These are phyloP conservation scores for Lepidurus couesii DNA, from an alignment of 1,140 invertebrate genomes.

Conservation along the genomic window DNA sequence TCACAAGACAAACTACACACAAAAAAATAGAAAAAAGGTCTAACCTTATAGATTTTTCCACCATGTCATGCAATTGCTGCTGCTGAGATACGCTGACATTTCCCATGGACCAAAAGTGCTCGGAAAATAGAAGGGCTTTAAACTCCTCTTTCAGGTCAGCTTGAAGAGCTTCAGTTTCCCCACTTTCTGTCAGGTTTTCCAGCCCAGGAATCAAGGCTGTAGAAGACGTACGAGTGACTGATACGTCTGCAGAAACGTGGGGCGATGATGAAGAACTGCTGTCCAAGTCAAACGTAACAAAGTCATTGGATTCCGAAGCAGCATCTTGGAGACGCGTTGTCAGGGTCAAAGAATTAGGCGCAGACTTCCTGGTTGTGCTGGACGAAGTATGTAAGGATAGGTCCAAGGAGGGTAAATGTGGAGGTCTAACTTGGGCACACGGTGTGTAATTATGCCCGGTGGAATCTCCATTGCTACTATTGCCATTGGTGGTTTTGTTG, in stretches of 20 bases:
- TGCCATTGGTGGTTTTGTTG: slow-evolving; percentile 4
- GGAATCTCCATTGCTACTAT: slow-evolving; percentile 1
- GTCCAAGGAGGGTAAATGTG: slow-evolving; percentile 2
- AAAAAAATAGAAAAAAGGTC: too few relatives aligned
- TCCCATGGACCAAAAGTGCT: neutral
- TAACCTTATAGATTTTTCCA: neutral
- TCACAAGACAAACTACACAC: too few relatives aligned
- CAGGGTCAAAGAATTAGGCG: neutral
- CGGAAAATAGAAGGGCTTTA: neutral
- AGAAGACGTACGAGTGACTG: neutral
- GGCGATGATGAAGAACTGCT: neutral
- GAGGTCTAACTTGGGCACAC: neutral
- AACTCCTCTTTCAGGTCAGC: neutral
- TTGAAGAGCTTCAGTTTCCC: neutral
- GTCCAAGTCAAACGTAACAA: neutral
- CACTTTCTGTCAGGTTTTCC: neutral
- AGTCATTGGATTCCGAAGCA: neutral
- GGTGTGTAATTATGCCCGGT: neutral
- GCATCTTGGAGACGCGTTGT: neutral
- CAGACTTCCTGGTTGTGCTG: neutral
- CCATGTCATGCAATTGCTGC: neutral
- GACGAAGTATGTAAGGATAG: neutral
- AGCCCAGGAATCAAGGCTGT: neutral
- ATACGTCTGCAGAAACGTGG: neutral
- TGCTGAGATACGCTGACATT: neutral